Evolutionary conservation across 2,113 vertebrate genomes (phyloP).

Genomic region (Agelaius tricolor): DNA sequence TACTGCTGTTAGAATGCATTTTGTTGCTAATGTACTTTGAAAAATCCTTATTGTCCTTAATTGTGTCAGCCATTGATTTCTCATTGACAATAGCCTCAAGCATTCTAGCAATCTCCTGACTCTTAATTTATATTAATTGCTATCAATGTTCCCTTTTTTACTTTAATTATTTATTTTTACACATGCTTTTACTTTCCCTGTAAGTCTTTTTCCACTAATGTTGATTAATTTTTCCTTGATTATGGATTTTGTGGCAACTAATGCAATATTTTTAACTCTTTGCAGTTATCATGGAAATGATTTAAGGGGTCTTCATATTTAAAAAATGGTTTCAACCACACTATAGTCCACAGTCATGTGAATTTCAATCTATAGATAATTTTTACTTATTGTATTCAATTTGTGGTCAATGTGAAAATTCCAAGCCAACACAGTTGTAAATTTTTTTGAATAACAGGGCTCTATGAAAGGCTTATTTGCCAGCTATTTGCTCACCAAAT

Average conservation of each 20-base stretch:
- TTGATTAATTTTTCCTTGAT: not conserved
- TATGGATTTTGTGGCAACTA: slow-evolving; percentile 5
- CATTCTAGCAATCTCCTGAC: not conserved
- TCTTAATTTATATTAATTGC: slow-evolving; percentile 58
- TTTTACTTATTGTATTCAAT: not conserved
- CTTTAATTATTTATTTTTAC: slow-evolving; percentile 15
- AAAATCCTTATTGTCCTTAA: slow-evolving; percentile 59
- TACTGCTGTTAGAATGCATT: slow-evolving; percentile 29
- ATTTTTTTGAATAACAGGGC: not conserved
- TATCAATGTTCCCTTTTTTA: not conserved
- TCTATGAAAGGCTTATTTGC: not conserved
- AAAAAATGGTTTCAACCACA: not conserved
- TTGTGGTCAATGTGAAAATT: not conserved
- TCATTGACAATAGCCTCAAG: slow-evolving; percentile 17
- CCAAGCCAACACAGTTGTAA: not conserved
- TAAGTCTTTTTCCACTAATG: not conserved
- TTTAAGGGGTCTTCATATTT: not conserved
- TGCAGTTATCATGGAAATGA: not conserved
- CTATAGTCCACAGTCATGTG: not conserved
- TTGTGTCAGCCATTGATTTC: slow-evolving; percentile 57
- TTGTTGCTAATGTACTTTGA: slow-evolving; percentile 56
- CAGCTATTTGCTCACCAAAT: slow-evolving; percentile 19
- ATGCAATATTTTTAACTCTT: not conserved
- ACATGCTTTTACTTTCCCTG: not conserved
- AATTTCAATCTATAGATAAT: not conserved